These are phyloP conservation scores for Kryptolebias ocellatus DNA, from an alignment of 2,797 vertebrate species.

Conservation along the genomic window DNA sequence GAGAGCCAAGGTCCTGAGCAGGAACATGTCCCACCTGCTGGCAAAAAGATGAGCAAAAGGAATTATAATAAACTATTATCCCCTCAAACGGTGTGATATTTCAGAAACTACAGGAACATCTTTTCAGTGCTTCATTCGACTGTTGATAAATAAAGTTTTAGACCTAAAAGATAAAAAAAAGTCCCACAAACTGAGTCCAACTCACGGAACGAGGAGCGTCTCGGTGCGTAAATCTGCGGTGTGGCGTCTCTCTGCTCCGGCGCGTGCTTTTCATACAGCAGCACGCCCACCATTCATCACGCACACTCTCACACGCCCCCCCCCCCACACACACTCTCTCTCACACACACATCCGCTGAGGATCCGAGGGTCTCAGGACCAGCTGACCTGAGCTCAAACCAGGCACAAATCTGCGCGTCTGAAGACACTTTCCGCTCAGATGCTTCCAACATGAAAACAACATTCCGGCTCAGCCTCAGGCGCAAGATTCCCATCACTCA, in stretches of 20 bases:
- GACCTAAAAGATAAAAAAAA: too few relatives aligned
- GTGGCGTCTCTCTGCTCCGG: constrained; percentile 23
- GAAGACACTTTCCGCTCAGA: neutral
- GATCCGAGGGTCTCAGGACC: neutral
- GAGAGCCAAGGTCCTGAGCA: constrained; percentile 58
- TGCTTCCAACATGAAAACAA: neutral
- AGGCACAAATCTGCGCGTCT: neutral
- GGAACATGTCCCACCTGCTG: constrained; percentile 50
- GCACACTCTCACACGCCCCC: neutral
- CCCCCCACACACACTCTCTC: neutral
- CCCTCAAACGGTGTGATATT: too few relatives aligned
- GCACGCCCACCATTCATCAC: constrained; percentile 70
- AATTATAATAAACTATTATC: too few relatives aligned
- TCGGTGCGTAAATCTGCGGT: constrained; percentile 38
- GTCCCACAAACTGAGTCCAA: neutral
- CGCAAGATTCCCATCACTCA: too few relatives aligned
- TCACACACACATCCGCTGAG: constrained; percentile 18
- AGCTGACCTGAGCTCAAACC: constrained; percentile 33
- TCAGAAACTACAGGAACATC: too few relatives aligned
- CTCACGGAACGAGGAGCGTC: constrained; percentile 38
- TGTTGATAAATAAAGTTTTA: neutral
- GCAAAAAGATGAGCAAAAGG: neutral
- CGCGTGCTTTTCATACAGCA: constrained; percentile 68
- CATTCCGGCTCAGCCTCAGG: too few relatives aligned
- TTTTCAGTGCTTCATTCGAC: too few relatives aligned